phyloP scores from a whole-genome alignment of 2,113 vertebrate species.

The Chaetops frenatus region DNA sequence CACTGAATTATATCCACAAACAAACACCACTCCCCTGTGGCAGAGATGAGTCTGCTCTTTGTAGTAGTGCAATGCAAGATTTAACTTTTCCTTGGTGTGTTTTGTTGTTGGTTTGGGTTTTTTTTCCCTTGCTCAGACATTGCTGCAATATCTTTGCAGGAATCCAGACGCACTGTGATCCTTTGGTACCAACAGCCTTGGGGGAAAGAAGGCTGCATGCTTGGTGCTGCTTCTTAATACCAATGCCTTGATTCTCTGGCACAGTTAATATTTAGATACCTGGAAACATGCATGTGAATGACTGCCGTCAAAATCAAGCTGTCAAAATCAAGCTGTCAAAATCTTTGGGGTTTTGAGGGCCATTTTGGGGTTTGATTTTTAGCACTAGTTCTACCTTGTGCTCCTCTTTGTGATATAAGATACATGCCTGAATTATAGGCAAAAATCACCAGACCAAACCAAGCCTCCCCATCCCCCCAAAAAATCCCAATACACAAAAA shows the following conservation, averaged over 20 bases:
- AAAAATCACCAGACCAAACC: not conserved
- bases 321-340: not conserved
- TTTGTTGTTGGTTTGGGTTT: not conserved
- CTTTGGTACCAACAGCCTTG: not conserved
- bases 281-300: not conserved
- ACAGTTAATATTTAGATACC: not conserved
- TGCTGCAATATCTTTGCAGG: not conserved
- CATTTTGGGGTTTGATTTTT: not conserved
- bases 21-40: fast-evolving
- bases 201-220: not conserved
- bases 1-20: not conserved
- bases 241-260: not conserved
- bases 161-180: not conserved
- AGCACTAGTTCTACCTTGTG: not conserved
- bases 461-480: not conserved
- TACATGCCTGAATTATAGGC: not conserved
- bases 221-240: not conserved
- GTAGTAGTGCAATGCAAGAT: not conserved
- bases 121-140: not conserved
- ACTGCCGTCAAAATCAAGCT: not conserved
- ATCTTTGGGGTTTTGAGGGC: not conserved
- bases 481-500: not conserved
- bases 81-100: not conserved
- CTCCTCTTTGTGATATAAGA: not conserved
- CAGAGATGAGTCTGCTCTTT: not conserved